Percentiles rank a stretch among this genome's conserved stretches.
Conservation (phyloP, 2,113 vertebrate genomes). For the Seriola rivoliana region DNA sequence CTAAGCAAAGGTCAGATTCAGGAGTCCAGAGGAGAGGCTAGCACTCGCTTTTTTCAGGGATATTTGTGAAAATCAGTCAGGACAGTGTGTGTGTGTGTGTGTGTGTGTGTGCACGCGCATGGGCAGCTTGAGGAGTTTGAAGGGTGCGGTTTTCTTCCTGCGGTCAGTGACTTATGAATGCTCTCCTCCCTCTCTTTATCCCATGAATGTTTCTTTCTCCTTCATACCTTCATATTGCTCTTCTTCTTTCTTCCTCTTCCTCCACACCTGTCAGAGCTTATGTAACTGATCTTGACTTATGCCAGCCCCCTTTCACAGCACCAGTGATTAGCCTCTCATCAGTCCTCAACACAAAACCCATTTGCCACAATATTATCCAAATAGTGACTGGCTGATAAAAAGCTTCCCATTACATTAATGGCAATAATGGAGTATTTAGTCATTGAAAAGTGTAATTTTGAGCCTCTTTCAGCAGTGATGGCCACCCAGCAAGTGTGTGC, state of each 20-base stretch:
- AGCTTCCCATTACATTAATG: slow-evolving; percentile 18
- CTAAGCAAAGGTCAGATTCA: slow-evolving; percentile 65
- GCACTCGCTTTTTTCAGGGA: slow-evolving; percentile 14
- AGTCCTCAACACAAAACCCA: slow-evolving; percentile 53
- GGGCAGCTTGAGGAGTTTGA: background rate
- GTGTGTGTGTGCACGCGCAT: background rate
- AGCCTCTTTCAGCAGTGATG: slow-evolving; percentile 11
- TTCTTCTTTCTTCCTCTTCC: slow-evolving; percentile 31
- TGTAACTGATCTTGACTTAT: slow-evolving; percentile 59
- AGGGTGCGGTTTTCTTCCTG: slow-evolving; percentile 36
- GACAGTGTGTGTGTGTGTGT: background rate
- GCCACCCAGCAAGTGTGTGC: slow-evolving; percentile 3
- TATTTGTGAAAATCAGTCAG: background rate
- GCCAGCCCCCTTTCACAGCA: slow-evolving; percentile 41
- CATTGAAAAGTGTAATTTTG: slow-evolving; percentile 17
- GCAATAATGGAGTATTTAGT: slow-evolving; percentile 23
- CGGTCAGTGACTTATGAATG: slow-evolving; percentile 28
- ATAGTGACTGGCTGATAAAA: slow-evolving; percentile 19
- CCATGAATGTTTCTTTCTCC: slow-evolving; percentile 18
- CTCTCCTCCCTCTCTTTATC: background rate
- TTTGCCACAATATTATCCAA: slow-evolving; percentile 34
- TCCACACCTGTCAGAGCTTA: slow-evolving; percentile 61
- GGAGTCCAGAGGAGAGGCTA: slow-evolving; percentile 13
- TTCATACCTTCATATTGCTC: slow-evolving; percentile 36
- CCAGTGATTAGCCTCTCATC: slow-evolving; percentile 47